A percentile compares a stretch with the other conserved stretches of the same genome.
phyloP scores from a whole-genome alignment of 2,888 invertebrate genomes.

The Heliconius erato region DNA sequence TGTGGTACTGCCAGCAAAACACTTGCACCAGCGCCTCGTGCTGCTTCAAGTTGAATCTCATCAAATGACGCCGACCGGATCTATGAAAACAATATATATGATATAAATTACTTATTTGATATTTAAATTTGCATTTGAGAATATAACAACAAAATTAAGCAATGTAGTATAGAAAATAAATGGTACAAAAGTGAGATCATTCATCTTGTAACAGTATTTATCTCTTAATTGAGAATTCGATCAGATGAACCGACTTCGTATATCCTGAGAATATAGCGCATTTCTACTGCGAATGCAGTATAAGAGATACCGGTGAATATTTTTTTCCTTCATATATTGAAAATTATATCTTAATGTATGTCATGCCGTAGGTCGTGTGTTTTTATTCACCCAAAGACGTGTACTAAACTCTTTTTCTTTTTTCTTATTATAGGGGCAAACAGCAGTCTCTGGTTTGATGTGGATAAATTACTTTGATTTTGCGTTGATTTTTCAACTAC shows the following conservation, averaged over 20 bases:
- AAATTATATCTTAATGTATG: not conserved
- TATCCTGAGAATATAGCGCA: not conserved
- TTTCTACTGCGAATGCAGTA: not conserved
- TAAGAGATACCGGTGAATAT: not conserved
- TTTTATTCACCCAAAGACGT: too few relatives aligned
- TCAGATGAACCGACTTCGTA: not conserved
- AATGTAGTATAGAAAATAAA: too few relatives aligned
- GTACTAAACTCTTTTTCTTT: too few relatives aligned
- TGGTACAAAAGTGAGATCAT: too few relatives aligned
- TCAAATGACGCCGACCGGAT: conserved; percentile 96
- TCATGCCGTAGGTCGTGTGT: too few relatives aligned
- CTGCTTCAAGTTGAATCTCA: conserved; percentile 93
- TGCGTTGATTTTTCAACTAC: too few relatives aligned
- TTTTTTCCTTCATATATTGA: not conserved
- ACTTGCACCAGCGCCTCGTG: conserved; percentile 84
- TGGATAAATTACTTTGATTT: too few relatives aligned
- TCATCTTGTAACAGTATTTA: not conserved
- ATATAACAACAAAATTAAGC: not conserved
- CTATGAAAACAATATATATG: conserved; percentile 60
- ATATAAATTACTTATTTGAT: not conserved
- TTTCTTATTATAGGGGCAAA: too few relatives aligned
- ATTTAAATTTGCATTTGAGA: not conserved
- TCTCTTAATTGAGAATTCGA: not conserved
- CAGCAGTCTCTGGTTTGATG: too few relatives aligned
- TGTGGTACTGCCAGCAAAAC: conserved; percentile 89